Evolutionary conservation across 2,113 vertebrate species (phyloP).

Genomic region (Podiceps cristatus): DNA sequence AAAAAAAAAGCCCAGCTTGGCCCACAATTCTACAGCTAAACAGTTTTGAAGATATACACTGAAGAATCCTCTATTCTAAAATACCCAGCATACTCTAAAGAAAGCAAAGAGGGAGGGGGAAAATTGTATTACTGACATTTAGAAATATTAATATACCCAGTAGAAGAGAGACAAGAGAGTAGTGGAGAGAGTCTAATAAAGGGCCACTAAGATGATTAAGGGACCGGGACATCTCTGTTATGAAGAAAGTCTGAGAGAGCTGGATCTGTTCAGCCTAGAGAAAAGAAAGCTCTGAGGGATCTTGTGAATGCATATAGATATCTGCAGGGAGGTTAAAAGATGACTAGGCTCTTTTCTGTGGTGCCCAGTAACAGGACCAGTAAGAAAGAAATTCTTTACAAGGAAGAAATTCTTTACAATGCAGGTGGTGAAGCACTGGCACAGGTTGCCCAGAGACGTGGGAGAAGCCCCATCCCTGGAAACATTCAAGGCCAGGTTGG

Average conservation of each 20-base stretch:
- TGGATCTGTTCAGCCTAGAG: background rate
- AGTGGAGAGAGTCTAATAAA: background rate
- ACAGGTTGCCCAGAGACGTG: no score
- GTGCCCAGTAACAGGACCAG: background rate
- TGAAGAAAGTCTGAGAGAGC: background rate
- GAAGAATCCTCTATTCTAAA: background rate
- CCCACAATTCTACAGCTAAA: background rate
- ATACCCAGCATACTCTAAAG: background rate
- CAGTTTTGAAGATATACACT: background rate
- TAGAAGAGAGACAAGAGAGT: background rate
- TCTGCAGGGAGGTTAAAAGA: background rate
- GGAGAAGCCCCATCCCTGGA: no score
- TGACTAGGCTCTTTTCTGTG: fast-evolving
- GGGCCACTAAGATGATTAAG: background rate
- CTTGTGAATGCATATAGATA: background rate
- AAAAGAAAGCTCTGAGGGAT: background rate
- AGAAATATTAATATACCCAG: background rate
- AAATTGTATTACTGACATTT: background rate
- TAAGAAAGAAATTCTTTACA: no score
- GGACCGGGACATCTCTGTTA: background rate
- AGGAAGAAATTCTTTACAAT: no score
- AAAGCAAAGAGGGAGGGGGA: background rate
- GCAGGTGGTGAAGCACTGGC: no score
- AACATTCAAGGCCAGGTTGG: no score
- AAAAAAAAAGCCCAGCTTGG: background rate